These are phyloP conservation scores for Leptura quadrifasciata DNA, from an alignment of 2,888 invertebrate species.

Conservation along the genomic window DNA sequence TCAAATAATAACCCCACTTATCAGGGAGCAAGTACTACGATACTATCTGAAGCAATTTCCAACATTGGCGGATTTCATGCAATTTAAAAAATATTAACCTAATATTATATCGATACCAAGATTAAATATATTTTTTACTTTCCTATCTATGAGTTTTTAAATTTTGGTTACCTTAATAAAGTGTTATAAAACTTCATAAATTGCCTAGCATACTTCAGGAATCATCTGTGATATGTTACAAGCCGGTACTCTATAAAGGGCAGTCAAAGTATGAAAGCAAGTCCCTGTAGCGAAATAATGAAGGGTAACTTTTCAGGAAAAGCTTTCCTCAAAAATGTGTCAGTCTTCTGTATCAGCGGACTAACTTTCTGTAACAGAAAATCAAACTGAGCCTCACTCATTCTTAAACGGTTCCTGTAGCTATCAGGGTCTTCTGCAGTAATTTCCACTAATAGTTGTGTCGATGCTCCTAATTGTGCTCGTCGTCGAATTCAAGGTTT, in stretches of 20 bases:
- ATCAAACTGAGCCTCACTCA: too few relatives aligned
- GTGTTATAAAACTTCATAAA: slow-evolving; percentile 14
- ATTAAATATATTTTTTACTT: not conserved
- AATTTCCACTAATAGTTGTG: too few relatives aligned
- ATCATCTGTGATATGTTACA: slow-evolving; percentile 27
- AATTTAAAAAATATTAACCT: not conserved
- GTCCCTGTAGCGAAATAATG: slow-evolving; percentile 20
- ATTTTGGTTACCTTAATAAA: slow-evolving; percentile 19
- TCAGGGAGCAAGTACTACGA: not conserved
- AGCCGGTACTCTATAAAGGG: slow-evolving; percentile 21
- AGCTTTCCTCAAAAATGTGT: too few relatives aligned
- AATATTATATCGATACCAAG: slow-evolving; percentile 9
- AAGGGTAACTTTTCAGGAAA: slow-evolving; percentile 22
- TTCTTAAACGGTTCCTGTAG: too few relatives aligned
- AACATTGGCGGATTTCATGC: slow-evolving; percentile 11
- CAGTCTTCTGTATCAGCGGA: too few relatives aligned
- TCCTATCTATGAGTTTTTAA: slow-evolving; percentile 1
- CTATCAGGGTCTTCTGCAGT: too few relatives aligned
- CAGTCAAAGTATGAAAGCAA: slow-evolving; percentile 2
- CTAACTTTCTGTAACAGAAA: too few relatives aligned
- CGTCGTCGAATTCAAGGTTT: too few relatives aligned
- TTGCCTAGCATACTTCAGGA: slow-evolving; percentile 17
- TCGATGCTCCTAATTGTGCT: too few relatives aligned
- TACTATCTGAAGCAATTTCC: slow-evolving; percentile 13
- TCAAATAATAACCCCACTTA: not conserved